Conservation (phyloP, 2,888 invertebrate species). For the Nemotelus pantherinus region DNA sequence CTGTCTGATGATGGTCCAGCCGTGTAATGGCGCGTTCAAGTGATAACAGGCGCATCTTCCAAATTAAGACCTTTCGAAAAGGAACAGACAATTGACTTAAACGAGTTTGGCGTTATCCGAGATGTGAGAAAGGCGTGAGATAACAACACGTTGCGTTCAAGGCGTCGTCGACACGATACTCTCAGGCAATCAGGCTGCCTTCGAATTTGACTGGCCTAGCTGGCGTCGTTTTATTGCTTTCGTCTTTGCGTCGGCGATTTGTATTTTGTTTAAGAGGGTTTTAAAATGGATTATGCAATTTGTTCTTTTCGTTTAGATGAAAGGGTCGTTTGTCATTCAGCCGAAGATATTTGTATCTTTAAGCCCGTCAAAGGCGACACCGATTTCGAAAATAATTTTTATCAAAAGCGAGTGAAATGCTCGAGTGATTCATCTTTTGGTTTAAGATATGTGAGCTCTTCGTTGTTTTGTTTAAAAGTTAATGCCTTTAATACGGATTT, state of each 20-base stretch:
- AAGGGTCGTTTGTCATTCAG: too few relatives aligned
- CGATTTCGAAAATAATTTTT: too few relatives aligned
- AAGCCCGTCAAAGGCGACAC: too few relatives aligned
- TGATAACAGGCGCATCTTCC: constrained; percentile 37
- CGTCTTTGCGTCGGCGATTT: background rate
- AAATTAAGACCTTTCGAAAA: constrained; percentile 31
- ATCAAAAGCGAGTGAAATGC: too few relatives aligned
- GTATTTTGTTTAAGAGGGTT: background rate
- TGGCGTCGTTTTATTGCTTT: constrained; percentile 6
- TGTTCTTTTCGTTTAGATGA: background rate
- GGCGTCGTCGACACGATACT: background rate
- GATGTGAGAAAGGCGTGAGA: constrained; percentile 35
- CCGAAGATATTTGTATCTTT: too few relatives aligned
- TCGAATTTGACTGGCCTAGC: constrained; percentile 5
- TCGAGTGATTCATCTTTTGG: too few relatives aligned
- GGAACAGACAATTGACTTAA: constrained; percentile 14
- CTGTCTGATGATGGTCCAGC: background rate
- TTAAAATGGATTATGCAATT: constrained; percentile 18
- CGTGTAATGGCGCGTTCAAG: constrained; percentile 31
- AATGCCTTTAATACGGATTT: too few relatives aligned
- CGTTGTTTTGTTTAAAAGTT: too few relatives aligned
- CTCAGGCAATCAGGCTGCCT: background rate
- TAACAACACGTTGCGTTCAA: constrained; percentile 4
- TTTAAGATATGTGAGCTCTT: too few relatives aligned
- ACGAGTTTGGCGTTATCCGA: constrained; percentile 31